These are phyloP conservation scores for Antheraea assamensis DNA, from an alignment of 2,888 invertebrate species.

Conservation along the genomic window DNA sequence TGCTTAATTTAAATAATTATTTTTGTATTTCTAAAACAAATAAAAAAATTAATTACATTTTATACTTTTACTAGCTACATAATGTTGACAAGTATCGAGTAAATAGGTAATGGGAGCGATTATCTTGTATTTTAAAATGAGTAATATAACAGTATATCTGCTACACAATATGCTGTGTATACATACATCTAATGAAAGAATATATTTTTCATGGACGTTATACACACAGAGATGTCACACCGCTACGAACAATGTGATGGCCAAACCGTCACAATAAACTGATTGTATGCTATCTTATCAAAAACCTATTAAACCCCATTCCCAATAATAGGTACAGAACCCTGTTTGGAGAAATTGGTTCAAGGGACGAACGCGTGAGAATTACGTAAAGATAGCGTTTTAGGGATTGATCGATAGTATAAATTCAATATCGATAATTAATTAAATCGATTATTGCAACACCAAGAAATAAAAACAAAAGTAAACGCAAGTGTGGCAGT, in stretches of 20 bases:
- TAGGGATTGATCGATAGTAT: conserved; percentile 52
- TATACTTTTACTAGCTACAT: no score
- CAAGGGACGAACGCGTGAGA: conserved; percentile 50
- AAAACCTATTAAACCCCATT: conserved; percentile 50
- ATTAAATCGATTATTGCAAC: conserved; percentile 29
- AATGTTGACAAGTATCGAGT: no score
- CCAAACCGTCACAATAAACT: conserved; percentile 39
- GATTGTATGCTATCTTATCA: conserved; percentile 58
- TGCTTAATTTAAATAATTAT: no score
- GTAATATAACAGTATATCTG: no score
- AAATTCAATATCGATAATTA: conserved; percentile 44
- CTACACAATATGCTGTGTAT: no score
- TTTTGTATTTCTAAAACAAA: no score
- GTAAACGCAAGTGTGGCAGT: background rate
- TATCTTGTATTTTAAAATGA: no score
- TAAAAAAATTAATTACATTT: no score
- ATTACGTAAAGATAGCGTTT: conserved; percentile 44
- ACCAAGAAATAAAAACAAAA: background rate
- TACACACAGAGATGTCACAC: conserved; percentile 4
- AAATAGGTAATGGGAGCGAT: no score
- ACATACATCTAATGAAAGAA: no score
- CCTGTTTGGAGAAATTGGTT: conserved; percentile 51
- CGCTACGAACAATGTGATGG: background rate
- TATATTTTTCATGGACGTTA: background rate
- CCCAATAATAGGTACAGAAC: conserved; percentile 51